Evolutionary conservation across 2,113 vertebrate species (phyloP).

Genomic region (Pleuronectes platessa): DNA sequence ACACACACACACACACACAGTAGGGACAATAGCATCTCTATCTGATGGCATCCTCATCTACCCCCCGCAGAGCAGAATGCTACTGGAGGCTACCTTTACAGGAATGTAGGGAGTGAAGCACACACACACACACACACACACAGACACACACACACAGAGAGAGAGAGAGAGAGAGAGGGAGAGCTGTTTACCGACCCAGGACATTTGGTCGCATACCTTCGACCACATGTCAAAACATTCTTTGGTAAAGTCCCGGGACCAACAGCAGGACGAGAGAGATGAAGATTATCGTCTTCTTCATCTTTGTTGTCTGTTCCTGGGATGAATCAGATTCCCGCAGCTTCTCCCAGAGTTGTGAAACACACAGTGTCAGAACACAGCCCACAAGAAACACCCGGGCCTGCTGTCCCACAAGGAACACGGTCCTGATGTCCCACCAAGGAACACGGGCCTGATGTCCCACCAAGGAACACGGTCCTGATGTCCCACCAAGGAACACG

Average conservation of each 20-base stretch:
- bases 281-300: slow-evolving; percentile 29
- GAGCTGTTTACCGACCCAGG: slow-evolving; percentile 43
- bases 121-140: slow-evolving; percentile 31
- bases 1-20: slow-evolving; percentile 30
- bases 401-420: too few relatives aligned
- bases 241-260: slow-evolving; percentile 41
- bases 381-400: not conserved
- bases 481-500: too few relatives aligned
- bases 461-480: too few relatives aligned
- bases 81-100: slow-evolving; percentile 73
- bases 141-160: slow-evolving; percentile 29
- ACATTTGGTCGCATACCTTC: slow-evolving; percentile 56
- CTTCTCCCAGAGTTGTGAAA: slow-evolving; percentile 22
- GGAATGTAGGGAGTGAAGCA: slow-evolving; percentile 50
- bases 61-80: slow-evolving; percentile 65
- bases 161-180: slow-evolving; percentile 26
- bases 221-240: slow-evolving; percentile 71
- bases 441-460: too few relatives aligned
- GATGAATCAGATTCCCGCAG: not conserved
- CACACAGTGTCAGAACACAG: slow-evolving; percentile 7
- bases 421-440: too few relatives aligned
- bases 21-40: slow-evolving; percentile 69
- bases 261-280: slow-evolving; percentile 10
- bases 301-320: slow-evolving; percentile 7
- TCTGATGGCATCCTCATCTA: slow-evolving; percentile 71